Base-by-base conservation (phyloP, 92 coral and sea anemone species). In the Zoanthus sociatus region DNA sequence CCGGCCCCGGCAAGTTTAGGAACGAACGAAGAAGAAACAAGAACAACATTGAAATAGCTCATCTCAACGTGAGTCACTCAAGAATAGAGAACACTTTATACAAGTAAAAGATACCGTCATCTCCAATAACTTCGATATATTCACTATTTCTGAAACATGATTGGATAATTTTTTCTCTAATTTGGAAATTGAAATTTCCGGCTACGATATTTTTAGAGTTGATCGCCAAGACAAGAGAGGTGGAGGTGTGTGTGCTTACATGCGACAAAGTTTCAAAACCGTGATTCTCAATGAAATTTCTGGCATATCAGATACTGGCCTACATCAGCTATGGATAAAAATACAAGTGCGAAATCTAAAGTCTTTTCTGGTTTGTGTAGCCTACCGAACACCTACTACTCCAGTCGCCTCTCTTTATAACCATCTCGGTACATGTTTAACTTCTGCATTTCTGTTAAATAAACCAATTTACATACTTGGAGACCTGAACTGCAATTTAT, bases 131-230 rank as follows among this genome's bases (percentile, higher is more conserved):
- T 90, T 86, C 58, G 89, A 92, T 69, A 75, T 90, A 26, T 92
- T 92, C 66, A 90, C 93, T n/a, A 78, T 92, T 7, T 90, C 93
- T n/a, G 95, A 92, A 84, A 76, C 93, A 54, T 92, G 95, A 93
- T 71, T 92, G n/a, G 91, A 92, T 71, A 30, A 63, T 71, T 77
- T 89, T 71, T 76, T 92, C 14, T 78, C 91, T 30, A 67, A 91
- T 58, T 55, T 87, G 84, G 95, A 92, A 74, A 71, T 92, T 78
- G 95, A 92, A 90, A 87, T 92, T 50, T 93, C 90, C 50, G 92
- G 92, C 78, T 92, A 92, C 55, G 63, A 83, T 21, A 45, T 92
- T 77, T 89, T 71, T 71, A 73, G 92, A 79, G 78, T 92, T n/a
- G 95, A 92, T 71, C 95, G 92, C 60, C 90, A 82, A 61, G 71